Conservation (phyloP, 2,888 invertebrate genomes). For the Cosmorhoe ocellata region DNA sequence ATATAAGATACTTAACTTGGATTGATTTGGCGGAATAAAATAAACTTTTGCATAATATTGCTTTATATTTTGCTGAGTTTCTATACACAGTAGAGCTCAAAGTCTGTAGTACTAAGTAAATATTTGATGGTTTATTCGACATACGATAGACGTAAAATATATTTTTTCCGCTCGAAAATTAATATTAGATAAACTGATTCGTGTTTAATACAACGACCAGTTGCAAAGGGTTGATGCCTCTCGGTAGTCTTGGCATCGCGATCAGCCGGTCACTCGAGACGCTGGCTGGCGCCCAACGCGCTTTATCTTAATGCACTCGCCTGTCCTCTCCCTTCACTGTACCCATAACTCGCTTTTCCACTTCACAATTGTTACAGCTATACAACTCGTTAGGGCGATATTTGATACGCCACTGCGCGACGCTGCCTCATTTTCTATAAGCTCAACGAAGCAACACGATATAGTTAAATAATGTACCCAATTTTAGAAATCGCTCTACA, state of each 20-base stretch:
- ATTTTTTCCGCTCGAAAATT: no score
- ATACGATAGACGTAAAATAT: neutral
- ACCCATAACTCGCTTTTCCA: conserved; percentile 66
- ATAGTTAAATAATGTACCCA: conserved; percentile 49
- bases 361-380: conserved; percentile 63
- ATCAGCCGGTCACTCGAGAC: conserved; percentile 67
- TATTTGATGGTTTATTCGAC: no score
- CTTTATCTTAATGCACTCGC: conserved; percentile 77
- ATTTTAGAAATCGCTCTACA: conserved; percentile 52
- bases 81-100: neutral
- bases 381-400: conserved; percentile 52
- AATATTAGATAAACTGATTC: conserved; percentile 18
- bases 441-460: conserved; percentile 34
- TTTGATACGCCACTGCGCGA: conserved; percentile 20
- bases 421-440: conserved; percentile 21
- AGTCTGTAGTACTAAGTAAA: no score
- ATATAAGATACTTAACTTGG: conserved; percentile 25
- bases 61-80: conserved; percentile 1
- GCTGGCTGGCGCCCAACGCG: conserved; percentile 73
- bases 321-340: conserved; percentile 64
- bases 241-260: conserved; percentile 59
- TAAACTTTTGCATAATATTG: conserved; percentile 12
- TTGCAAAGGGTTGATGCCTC: conserved; percentile 36
- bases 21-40: conserved; percentile 21
- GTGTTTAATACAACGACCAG: conserved; percentile 23